A percentile compares a stretch with the other conserved stretches of the same genome.
phyloP scores from a whole-genome alignment of 2,888 invertebrate genomes.

The Physocephala rufipes region DNA sequence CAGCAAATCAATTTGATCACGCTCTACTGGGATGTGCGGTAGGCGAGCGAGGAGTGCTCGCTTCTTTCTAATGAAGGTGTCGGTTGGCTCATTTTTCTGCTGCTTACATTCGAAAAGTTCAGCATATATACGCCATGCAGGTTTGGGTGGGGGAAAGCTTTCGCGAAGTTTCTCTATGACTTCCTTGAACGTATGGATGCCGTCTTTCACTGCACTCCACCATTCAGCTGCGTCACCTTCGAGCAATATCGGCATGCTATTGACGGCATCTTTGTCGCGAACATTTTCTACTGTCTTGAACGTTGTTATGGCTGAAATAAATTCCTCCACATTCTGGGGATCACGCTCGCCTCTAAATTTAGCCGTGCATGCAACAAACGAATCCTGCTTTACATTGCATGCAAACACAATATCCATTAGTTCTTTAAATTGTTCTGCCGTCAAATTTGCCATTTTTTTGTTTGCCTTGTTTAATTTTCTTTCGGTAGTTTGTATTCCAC shows the following conservation, averaged over 20 bases:
- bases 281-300: constrained; percentile 31
- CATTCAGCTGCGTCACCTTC: constrained; percentile 24
- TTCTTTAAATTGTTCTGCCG: background rate
- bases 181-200: background rate
- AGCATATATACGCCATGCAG: constrained; percentile 25
- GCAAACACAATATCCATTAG: background rate
- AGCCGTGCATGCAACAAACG: constrained; percentile 26
- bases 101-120: constrained; percentile 18
- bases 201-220: constrained; percentile 21
- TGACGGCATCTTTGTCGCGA: constrained; percentile 10
- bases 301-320: constrained; percentile 17
- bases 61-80: constrained; percentile 32
- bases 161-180: background rate
- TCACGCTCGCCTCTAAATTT: constrained; percentile 30
- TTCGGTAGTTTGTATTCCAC: no score
- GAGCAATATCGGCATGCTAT: constrained; percentile 4
- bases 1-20: constrained; percentile 30
- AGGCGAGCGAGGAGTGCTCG: constrained; percentile 26
- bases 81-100: constrained; percentile 33
- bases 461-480: no score
- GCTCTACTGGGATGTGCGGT: constrained; percentile 19
- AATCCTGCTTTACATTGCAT: constrained; percentile 6
- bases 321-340: constrained; percentile 25
- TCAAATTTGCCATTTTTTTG: background rate
- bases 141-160: constrained; percentile 25